phyloP scores from a whole-genome alignment of 2,888 invertebrate species.

The Esperia sulphurella region DNA sequence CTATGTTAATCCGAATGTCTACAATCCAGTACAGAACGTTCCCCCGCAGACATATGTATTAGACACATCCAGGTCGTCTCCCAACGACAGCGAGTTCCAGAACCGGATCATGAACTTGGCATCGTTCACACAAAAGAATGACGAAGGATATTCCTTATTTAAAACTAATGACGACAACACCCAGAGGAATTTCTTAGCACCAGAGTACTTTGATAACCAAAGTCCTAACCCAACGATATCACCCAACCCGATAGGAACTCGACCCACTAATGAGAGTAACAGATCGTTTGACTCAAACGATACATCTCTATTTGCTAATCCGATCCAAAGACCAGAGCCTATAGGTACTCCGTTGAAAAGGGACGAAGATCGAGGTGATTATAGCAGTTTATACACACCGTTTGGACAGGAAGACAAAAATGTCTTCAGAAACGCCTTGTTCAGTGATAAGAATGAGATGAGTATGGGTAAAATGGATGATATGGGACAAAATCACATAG shows the following conservation, averaged over 20 bases:
- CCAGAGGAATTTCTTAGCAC: slow-evolving; percentile 48
- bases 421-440: slow-evolving; percentile 61
- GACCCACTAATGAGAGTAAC: slow-evolving; percentile 37
- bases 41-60: slow-evolving; percentile 28
- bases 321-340: slow-evolving; percentile 51
- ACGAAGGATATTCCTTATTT: slow-evolving; percentile 69
- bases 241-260: slow-evolving; percentile 65
- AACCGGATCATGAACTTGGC: slow-evolving; percentile 60
- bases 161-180: slow-evolving; percentile 52
- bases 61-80: slow-evolving; percentile 30
- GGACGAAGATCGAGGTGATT: slow-evolving; percentile 26
- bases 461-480: slow-evolving; percentile 29
- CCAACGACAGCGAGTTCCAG: slow-evolving; percentile 53
- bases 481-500: slow-evolving; percentile 23
- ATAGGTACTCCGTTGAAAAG: slow-evolving; percentile 49
- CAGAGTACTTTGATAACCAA: slow-evolving; percentile 51
- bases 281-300: slow-evolving; percentile 40
- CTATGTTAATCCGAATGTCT: slow-evolving; percentile 51
- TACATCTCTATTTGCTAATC: slow-evolving; percentile 53
- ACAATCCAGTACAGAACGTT: slow-evolving; percentile 27
- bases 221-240: slow-evolving; percentile 55
- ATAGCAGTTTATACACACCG: slow-evolving; percentile 51
- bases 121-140: slow-evolving; percentile 67
- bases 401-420: slow-evolving; percentile 64
- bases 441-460: slow-evolving; percentile 48